Base-by-base conservation (phyloP, 2,797 vertebrate genomes). In the Microctenopoma steveboyesi region DNA sequence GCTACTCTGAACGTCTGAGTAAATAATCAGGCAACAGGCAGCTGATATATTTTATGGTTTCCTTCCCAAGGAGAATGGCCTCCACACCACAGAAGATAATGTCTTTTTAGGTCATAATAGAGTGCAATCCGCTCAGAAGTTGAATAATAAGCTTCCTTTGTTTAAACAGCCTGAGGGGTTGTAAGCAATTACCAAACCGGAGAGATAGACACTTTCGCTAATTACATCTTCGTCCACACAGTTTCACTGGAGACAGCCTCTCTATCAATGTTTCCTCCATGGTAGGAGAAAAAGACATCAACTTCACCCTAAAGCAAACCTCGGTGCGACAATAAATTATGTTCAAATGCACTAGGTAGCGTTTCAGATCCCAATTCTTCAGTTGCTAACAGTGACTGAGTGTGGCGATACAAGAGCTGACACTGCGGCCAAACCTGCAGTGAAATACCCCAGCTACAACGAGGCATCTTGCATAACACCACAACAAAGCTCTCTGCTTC, bases 121-220 rank as follows among this genome's bases (percentile, higher is more conserved):
- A 68, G 53, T 78, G 69, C 67, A 74, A 76, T 82, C 78, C 67
- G 15, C 79, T 88, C 75, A 85, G 75, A 85, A 89, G 73, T 78
- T 86, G 86, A 92, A 88, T 87, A 86, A 90, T 88, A 82, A 78
- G 70, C 82, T 78, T 84, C 69, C 74, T 88, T 88, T 91, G 85
- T 91, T 90, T 78, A 78, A 90, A 88, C 82, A 80, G 87, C 92
- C 86, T 65, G 60, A 73, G 81, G 86, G 78, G 65, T 78, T 84
- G 83, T 89, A 89, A 84, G 88, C 83, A 92, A 93, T 93, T 91
- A 92, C 78, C 81, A 82, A 83, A 86, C 74, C 54, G 14, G 67
- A 79, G 77, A 88, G 91, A 92, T 79, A 90, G 87, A 90, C 78
- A 62, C 75, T 77, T 70, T 50, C 40, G 13, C 86, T 92, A 90